Evolutionary conservation across 2,888 invertebrate genomes (phyloP), one percentile per base, ranked within the genome.

Genomic region (Myopa tessellatipennis): DNA sequence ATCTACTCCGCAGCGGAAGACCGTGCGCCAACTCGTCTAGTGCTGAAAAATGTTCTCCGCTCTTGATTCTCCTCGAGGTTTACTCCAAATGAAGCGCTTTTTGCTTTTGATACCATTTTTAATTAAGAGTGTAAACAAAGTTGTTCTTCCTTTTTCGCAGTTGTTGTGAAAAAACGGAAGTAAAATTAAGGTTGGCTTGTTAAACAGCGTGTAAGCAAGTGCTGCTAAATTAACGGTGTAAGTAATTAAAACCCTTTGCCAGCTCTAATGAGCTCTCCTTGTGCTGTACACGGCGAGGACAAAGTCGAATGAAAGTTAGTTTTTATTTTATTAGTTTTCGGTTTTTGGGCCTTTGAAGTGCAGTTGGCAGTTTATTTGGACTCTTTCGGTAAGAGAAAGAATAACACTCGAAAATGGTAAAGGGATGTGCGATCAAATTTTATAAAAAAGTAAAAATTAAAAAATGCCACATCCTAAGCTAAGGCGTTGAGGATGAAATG

Each of bases 141-240:
- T 79, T 85, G 82, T 83, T 83, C 83, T 77, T 79, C 79, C 78
- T 74, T 65, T 60, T 52, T 58, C 36, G 14, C 50, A 69, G 45
- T 38, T 26, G 50, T 12, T 52, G 8, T 8, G 50, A 45, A 58
- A 40, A 70, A 70, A 68, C 61, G 70, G 73, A 60, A 65, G 77
- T 72, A 72, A 78, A 80, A 76, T 78, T 78, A 80, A 79, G 84
- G 83, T 83, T 83, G 83, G 81, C 85, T 86, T 88, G 88, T 88
- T 88, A 87, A 88, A 87, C 87, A 87, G 87, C 82, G 88, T 88
- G 87, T 86, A 86, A 87, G 87, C 87, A 86, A 88, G 88, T 88
- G 88, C 85, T 85, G 88, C 88, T 88, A 88, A 88, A 88, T 88
- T 88, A 88, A 88, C 87, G 86, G 88, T 87, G 88, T 86, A 88